Evolutionary conservation across 2,797 vertebrate genomes (phyloP), one percentile per base, ranked within the genome.

Genomic region (Coracias cyanogaster): DNA sequence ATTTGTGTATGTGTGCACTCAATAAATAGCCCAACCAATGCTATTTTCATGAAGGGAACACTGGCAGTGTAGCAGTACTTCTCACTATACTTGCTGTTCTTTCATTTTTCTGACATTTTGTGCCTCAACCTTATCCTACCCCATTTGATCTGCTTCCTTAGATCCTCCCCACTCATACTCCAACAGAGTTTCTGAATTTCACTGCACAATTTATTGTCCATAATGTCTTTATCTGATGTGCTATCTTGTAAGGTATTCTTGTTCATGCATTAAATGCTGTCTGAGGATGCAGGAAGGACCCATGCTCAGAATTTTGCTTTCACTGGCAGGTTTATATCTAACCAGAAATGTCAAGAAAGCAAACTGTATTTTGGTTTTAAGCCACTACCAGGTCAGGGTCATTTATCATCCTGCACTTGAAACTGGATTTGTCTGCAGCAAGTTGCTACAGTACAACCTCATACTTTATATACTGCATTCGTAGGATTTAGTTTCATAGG

Each of bases 81-180:
- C 58, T 46, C 22, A 10, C 29, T 51, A 6, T 39, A 60, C 54
- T 72, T 77, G 26, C n/a, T 70, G 24, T 65, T 86, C 48, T 76
- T 91, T 86, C 28, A 80, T 29, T 92, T 71, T 90, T 90, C 46
- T 89, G 58, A 58, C 46, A 69, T 39, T 28, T 82, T 39, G 41
- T 12, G 28, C 57, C 58, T 78, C 86, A 78, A 4, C 5, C 5
- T 37, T 72, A 65, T 25, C 24, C 37, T 65, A 11, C 7, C 52
- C 20, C 14, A 28, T 86, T 94, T 92, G 83, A 83, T 74, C 54
- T 86, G 29, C 31, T 86, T 81, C 28, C 61, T 92, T 67, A 86
- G 58, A 61, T 82, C 26, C 35, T 74, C 9, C 2, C 28, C 39
- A 66, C 24, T 7, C 45, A 21, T 60, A 25, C 3, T 84, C 35